These are phyloP conservation scores for Drosophila pruinosa DNA, from an alignment of 1,140 invertebrate genomes.

Conservation along the genomic window DNA sequence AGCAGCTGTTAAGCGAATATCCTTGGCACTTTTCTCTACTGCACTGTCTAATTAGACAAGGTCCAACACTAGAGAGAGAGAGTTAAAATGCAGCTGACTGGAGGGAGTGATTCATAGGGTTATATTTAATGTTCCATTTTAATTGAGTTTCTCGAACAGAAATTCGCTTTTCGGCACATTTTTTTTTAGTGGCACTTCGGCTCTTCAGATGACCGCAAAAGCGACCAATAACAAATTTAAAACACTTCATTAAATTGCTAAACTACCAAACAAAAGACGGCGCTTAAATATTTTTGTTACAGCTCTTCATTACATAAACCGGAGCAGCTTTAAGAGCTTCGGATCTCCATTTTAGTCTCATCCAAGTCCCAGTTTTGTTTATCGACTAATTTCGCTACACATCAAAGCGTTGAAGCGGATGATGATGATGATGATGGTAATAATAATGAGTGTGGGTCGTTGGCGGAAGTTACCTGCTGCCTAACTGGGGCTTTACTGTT, in stretches of 20 bases:
- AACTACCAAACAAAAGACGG: conserved; percentile 48
- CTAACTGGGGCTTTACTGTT: neutral
- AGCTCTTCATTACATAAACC: conserved; percentile 59
- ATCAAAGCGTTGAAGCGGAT: conserved; percentile 28
- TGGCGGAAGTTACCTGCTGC: conserved; percentile 22
- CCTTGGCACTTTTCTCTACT: neutral
- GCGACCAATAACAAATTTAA: conserved; percentile 49
- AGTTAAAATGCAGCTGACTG: neutral
- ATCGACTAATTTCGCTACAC: conserved; percentile 32
- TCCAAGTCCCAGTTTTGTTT: conserved; percentile 18
- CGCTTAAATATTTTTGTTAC: conserved; percentile 43
- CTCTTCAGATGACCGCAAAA: conserved; percentile 30
- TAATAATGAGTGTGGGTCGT: conserved; percentile 34
- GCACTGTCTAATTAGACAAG: conserved; percentile 23
- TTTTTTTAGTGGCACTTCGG: conserved; percentile 8
- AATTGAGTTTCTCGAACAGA: neutral
- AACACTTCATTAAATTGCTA: conserved; percentile 64
- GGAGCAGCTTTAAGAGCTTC: neutral
- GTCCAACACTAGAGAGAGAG: neutral
- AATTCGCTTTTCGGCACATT: conserved; percentile 19
- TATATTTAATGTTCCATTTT: neutral
- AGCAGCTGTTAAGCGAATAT: conserved; percentile 58
- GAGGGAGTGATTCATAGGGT: neutral
- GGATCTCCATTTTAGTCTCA: neutral
- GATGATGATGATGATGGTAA: conserved; percentile 1